Evolutionary conservation across 2,113 vertebrate species (phyloP), one percentile per base, ranked within the genome.

Genomic region (Tauraco erythrolophus): DNA sequence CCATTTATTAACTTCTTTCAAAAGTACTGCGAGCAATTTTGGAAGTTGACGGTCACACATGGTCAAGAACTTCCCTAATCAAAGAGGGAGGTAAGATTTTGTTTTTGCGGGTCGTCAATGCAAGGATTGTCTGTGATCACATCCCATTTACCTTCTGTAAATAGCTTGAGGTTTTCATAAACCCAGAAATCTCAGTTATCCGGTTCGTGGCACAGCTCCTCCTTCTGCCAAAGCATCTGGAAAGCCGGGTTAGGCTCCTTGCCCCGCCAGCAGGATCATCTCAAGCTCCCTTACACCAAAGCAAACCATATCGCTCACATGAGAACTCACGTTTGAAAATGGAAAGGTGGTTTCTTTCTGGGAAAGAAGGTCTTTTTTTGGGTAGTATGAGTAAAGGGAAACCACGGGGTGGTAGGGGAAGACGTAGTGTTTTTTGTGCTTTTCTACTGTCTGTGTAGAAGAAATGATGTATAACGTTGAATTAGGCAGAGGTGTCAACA

Each of bases 381-480:
- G 24, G 35, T 65, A 14, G n/a, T 24, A 7, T 39, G 30, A 78
- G 45, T 33, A 45, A 61, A 72, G 43, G 48, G 78, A 78, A 80
- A 58, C 58, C 3, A 3, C 41, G 0, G 8, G 12, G 10, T 24
- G 71, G 18, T 60, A 43, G 51, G 35, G 65, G 56, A 82, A 75
- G 35, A 10, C 48, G 8, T 30, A 39, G 41, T 14, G 30, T 89
- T 80, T 76, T 37, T 81, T 17, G 15, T 78, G 33, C 30, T 66
- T 84, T 84, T 74, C 50, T 89, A 17, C 30, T 79, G 18, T 41
- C 35, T 28, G 37, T 45, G 10, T 35, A 82, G n/a, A 58, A 65
- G 22, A 27, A 83, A 53, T 62, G 58, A 12, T 0, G 0, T 62
- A 14, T 5, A 22, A 1, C 45, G 39, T 50, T 84, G 51, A 60